These are phyloP conservation scores for Prenolepis imparis DNA, from an alignment of 2,888 invertebrate species.

Conservation along the genomic window DNA sequence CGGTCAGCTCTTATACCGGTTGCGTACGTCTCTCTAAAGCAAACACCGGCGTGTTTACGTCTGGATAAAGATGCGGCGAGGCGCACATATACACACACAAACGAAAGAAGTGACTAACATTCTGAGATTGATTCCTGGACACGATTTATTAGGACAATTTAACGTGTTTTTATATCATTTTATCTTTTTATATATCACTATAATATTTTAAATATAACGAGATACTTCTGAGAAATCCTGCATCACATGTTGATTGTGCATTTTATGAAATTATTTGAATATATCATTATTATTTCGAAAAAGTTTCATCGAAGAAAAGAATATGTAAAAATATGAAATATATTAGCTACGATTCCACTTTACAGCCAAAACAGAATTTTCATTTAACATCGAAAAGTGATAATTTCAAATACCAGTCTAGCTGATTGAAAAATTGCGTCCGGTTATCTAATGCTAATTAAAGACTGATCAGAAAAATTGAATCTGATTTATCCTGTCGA, in stretches of 20 bases:
- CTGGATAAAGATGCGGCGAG: constrained; percentile 42
- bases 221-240: not conserved
- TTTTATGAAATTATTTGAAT: not conserved
- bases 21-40: constrained; percentile 64
- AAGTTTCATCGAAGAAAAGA: not conserved
- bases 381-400: constrained; percentile 10
- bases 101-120: constrained; percentile 15
- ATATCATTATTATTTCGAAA: not conserved
- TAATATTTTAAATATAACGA: not conserved
- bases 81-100: not conserved
- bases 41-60: constrained; percentile 64
- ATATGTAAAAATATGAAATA: constrained; percentile 5
- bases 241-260: no score
- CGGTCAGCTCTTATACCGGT: constrained; percentile 64
- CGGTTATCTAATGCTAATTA: constrained; percentile 55
- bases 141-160: constrained; percentile 13
- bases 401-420: constrained; percentile 37
- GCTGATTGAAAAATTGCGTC: constrained; percentile 38
- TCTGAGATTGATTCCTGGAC: constrained; percentile 27
- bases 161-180: not conserved
- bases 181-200: not conserved
- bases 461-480: constrained; percentile 40
- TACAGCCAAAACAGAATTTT: constrained; percentile 4
- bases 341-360: not conserved
- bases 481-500: constrained; percentile 50